phyloP scores from a whole-genome alignment of 2,113 vertebrate genomes.

The Petromus typicus region DNA sequence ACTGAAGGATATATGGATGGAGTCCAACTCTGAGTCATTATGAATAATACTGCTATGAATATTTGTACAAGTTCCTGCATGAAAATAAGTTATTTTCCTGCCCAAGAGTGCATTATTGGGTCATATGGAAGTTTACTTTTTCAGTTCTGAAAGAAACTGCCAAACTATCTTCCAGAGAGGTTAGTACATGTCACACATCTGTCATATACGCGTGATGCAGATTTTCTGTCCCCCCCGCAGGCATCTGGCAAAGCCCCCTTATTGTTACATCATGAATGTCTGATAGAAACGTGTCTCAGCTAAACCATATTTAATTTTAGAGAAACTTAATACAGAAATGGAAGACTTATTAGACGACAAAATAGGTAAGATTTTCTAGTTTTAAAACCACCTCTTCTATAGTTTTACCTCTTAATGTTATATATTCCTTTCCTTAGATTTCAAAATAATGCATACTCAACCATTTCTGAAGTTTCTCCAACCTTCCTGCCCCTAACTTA shows the following conservation, averaged over 20 bases:
- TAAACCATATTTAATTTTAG: conserved; percentile 38
- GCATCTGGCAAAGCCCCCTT: neutral
- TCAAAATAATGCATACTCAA: conserved; percentile 24
- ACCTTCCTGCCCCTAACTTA: neutral
- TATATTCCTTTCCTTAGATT: neutral
- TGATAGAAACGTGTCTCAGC: neutral
- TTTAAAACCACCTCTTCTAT: neutral
- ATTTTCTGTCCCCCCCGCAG: too few relatives aligned
- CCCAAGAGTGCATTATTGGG: neutral
- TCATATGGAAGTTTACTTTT: neutral
- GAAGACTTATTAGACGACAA: neutral
- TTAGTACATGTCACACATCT: neutral
- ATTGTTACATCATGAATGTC: too few relatives aligned
- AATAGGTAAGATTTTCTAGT: neutral
- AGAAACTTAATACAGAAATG: conserved; percentile 15
- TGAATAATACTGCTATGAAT: neutral
- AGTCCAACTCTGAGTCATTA: neutral
- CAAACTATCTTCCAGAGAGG: neutral
- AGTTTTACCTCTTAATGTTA: neutral
- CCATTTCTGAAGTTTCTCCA: conserved; percentile 10
- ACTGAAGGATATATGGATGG: neutral
- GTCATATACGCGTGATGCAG: fast-evolving
- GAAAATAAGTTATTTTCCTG: conserved; percentile 3
- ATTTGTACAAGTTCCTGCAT: neutral
- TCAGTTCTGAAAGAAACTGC: neutral